Evolutionary conservation across 2,113 vertebrate species (phyloP), one percentile per base, ranked within the genome.

Genomic region (Reinhardtius hippoglossoides): DNA sequence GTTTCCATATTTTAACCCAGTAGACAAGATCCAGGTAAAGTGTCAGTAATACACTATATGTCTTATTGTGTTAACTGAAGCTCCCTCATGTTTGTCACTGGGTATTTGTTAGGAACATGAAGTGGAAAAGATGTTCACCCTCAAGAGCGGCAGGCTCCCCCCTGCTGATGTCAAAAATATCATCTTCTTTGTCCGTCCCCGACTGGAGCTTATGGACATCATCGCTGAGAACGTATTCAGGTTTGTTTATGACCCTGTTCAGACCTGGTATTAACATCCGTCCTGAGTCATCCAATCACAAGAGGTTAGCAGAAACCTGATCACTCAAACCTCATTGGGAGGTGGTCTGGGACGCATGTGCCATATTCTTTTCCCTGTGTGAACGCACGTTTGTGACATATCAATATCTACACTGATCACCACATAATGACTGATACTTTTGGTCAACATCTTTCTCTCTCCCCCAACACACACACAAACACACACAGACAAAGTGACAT

Each of bases 91-190:
- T 31, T 44, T 52, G 2, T 54, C 10, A 13, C 46, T 65, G 1
- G 76, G 5, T 6, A 16, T 27, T 26, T 26, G 31, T 27, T 57
- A 99, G 98, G 98, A 99, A 84, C 98, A 99, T 94, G 98, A 99
- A 88, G 98, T 99, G 87, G 97, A 99, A 69, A 99, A 99, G 92
- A 99, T 99, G 98, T 99, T 99, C 87, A 97, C 98, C 0, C 96
- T 99, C 7, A 99, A 98, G 90, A 92, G 93, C 12, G 97, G 95
- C 46, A 95, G 95, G 24, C 94, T 99, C 57, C 98, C 98, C 0
- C 35, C 95, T 59, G 95, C 97, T 0, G 97, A 98, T 8, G 98
- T 99, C 84, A 99, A 98, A 92, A 99, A 98, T 50, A 93, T 99
- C 20, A 99, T 99, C 75, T 99, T 99, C 87, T 98, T 99, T 80